Base-by-base conservation (phyloP, 1,140 invertebrate genomes). In the Plutomurus gul region DNA sequence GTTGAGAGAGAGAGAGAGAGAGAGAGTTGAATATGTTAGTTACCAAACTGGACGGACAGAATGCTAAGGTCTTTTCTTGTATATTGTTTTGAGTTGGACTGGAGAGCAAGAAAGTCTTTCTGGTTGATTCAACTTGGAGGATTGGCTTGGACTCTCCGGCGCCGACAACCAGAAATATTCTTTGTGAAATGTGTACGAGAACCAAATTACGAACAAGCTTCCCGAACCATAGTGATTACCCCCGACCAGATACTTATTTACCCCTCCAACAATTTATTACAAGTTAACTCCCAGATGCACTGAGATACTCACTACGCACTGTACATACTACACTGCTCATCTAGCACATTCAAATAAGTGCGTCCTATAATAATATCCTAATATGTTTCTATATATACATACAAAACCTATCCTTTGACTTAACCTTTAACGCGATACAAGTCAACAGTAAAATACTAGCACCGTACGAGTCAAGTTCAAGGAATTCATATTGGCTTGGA, bases 181-280 rank as follows among this genome's bases (percentile, higher is more conserved):
- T 39, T 30, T 73, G 37, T 73, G 37, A 73, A 73, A 72, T 72
- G 73, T 33, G 30, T 46, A 75, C 73, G 73, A 75, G 73, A 43
- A 47, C 40, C 22, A 75, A 75, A 75, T 75, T 75, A 75, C 43
- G 27, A 30, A 39, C 46, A 39, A 72, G 70, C 70, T 72, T 25
- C 36, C 25, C 70, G 37, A 75, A 75, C 73, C 46, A 75, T 75
- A 75, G 73, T 75, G 73, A 75, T 75, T 75, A 75, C 73, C 43
- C 40, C 46, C 46, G 40, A 36, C 46, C 18, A 49, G 43, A 49
- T 75, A 75, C 73, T 75, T 46, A 75, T 75, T 75, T 75, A 36
- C 40, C 47, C 73, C 46, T 49, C 73, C 7, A 47, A 39, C 73
- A 75, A 75, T 75, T 75, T 75, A 75, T 75, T 75, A 51, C 73